phyloP scores from a whole-genome alignment of 2,888 invertebrate genomes.

The Pristionchus japonicus region DNA sequence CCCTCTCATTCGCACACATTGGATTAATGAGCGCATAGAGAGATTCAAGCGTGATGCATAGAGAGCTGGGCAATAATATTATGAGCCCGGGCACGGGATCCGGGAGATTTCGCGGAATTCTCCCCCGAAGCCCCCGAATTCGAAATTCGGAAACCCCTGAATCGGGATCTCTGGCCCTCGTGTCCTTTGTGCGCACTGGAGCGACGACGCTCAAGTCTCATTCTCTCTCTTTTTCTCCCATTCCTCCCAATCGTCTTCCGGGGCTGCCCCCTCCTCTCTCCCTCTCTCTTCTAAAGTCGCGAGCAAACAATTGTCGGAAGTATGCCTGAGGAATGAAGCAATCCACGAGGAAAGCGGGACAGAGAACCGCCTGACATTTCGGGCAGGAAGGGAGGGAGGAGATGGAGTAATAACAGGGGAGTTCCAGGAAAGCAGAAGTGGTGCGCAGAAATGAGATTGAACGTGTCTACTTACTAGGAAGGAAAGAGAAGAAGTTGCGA shows the following conservation, averaged over 20 bases:
- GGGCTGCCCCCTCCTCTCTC: not conserved
- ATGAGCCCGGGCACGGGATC: not conserved
- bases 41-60: not conserved
- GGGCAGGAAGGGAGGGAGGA: not conserved
- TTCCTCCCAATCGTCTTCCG: not conserved
- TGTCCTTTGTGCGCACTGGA: not conserved
- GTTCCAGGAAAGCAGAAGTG: not conserved
- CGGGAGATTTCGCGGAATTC: not conserved
- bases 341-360: not conserved
- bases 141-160: not conserved
- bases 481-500: too few species aligned
- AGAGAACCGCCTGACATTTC: slow-evolving; percentile 1
- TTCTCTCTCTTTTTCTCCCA: not conserved
- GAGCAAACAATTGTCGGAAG: slow-evolving; percentile 37
- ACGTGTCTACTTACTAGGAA: too few species aligned
- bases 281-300: slow-evolving; percentile 29
- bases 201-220: not conserved
- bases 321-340: slow-evolving; percentile 28
- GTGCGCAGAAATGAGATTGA: too few species aligned
- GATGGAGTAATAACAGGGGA: not conserved
- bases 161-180: not conserved
- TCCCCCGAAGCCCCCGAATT: not conserved
- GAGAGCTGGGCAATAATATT: not conserved
- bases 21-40: not conserved
- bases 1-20: not conserved